Base-by-base conservation (phyloP, 2,888 invertebrate genomes). In the Lordiphosa andalusiaca region DNA sequence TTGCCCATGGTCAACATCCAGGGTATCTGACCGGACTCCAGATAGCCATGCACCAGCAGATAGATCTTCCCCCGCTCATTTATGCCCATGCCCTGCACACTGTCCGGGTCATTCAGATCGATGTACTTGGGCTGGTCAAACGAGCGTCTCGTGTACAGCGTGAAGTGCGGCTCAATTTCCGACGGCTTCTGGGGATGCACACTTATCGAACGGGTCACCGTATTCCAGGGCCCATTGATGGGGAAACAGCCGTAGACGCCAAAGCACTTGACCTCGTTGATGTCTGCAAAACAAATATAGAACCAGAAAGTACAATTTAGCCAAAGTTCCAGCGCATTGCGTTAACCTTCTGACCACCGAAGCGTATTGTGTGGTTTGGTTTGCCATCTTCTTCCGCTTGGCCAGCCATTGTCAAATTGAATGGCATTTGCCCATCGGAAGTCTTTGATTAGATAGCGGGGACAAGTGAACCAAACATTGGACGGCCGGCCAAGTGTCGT, bases 11-110 rank as follows among this genome's bases (percentile, higher is more conserved):
- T 92, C 91, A 93, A 90, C 57, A 94, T 92, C 93, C 93, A 76
- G 39, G 59, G 90, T 76, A 94, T 94, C 65, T 93, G 92, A 1
- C 96, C 96, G 40, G 94, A 93, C 86, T 97, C 97, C 65, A 96
- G 90, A 87, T 96, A 98, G 0, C 97, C 98, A 84, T 98, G 98
- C 1, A 95, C 92, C 61, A 98, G 92, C 60, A 96, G 90, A 85
- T 93, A 95, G 67, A 94, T 91, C 4, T 93, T 93, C 7, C 92
- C 93, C 19, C 88, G 87, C 0, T 92, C 90, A 84, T 93, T 91
- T 3, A 96, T 91, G 62, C 92, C 92, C 5, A 94, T 91, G 30
- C 91, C 89, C 41, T 88, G 90, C 42, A 95, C 92, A 57, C 92
- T 92, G 10, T 93, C 92, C 1, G 91, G 91, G 76, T 93, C 91